Evolutionary conservation across 2,888 invertebrate species (phyloP).

Genomic region (Lutraria lutraria): DNA sequence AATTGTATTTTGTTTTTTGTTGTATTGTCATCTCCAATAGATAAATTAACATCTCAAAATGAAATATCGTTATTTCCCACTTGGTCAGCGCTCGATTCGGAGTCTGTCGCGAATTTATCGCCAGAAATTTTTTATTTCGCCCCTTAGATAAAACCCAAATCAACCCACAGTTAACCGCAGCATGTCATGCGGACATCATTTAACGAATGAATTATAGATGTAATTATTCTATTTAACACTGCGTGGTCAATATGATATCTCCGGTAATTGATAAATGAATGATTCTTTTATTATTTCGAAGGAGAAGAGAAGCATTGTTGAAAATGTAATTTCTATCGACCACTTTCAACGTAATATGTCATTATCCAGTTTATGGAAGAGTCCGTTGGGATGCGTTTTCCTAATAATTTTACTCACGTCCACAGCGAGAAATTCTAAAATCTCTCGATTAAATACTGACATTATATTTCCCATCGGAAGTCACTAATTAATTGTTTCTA

Average conservation of each 20-base stretch:
- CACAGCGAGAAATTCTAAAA: slow-evolving; percentile 55
- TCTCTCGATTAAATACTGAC: slow-evolving; percentile 70
- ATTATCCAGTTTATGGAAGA: slow-evolving; percentile 55
- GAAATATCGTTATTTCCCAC: not conserved
- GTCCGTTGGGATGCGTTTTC: slow-evolving; percentile 58
- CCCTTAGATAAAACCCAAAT: not conserved
- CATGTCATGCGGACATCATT: not conserved
- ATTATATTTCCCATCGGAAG: slow-evolving; percentile 66
- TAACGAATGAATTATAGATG: slow-evolving; percentile 24
- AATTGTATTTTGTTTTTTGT: not conserved
- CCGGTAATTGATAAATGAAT: slow-evolving; percentile 47
- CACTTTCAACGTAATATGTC: slow-evolving; percentile 59
- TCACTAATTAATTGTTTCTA: slow-evolving; percentile 71
- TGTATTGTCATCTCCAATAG: not conserved
- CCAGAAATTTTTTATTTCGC: not conserved
- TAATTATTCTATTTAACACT: slow-evolving; percentile 20
- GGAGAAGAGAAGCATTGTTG: slow-evolving; percentile 37
- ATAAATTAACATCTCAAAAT: not conserved
- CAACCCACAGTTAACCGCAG: not conserved
- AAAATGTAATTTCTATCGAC: slow-evolving; percentile 48
- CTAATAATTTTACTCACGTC: slow-evolving; percentile 66
- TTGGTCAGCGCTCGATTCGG: not conserved
- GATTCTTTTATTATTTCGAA: slow-evolving; percentile 48
- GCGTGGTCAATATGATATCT: slow-evolving; percentile 36
- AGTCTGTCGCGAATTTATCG: not conserved